Base-by-base conservation (phyloP, 2,113 vertebrate genomes). In the Callorhinus ursinus region DNA sequence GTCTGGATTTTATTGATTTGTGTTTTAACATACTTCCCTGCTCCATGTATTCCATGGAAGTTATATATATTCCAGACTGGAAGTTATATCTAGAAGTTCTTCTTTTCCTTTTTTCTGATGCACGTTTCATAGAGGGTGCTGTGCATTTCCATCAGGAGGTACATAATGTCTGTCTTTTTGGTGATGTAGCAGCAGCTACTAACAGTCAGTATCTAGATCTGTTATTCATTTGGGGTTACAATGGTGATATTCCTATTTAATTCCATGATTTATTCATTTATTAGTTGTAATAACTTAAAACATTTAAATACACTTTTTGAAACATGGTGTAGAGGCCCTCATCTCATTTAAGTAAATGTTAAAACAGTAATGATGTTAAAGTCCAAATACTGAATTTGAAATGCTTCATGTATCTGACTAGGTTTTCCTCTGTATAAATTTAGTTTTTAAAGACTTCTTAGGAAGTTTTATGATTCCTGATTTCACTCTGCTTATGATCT, bases 321-420 rank as follows among this genome's bases (percentile, higher is more conserved):
- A 93, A 65, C 14, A 11, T 86, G 55, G 49, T 49, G 0, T n/a
- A 18, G 55, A 76, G 33, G 7, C 12, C 31, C 31, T 61, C 19
- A 81, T 94, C 88, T 91, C 53, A 79, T 74, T 87, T 85, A 61
- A 88, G 55, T 85, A 93, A 95, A 82, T 88, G 5, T 59, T 49
- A 46, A 84, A 96, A 74, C 10, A 67, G 26, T 84, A 86, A 85
- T 65, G 11, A 61, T 31, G n/a, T 39, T 36, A 10, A 77, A 72
- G 26, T 88, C 24, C 51, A 39, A 21, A 46, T 71, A 63, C 1
- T 82, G 79, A 95, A 84, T 88, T 93, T 93, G 57, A 96, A 88
- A n/a, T 84, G 28, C 31, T 14, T 79, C 1, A 1, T 61, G 16
- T 49, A 49, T 71, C 57, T 82, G 9, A 92, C 31, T 77, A 84